phyloP scores from a whole-genome alignment of 2,113 vertebrate species.

The Ranitomeya variabilis region DNA sequence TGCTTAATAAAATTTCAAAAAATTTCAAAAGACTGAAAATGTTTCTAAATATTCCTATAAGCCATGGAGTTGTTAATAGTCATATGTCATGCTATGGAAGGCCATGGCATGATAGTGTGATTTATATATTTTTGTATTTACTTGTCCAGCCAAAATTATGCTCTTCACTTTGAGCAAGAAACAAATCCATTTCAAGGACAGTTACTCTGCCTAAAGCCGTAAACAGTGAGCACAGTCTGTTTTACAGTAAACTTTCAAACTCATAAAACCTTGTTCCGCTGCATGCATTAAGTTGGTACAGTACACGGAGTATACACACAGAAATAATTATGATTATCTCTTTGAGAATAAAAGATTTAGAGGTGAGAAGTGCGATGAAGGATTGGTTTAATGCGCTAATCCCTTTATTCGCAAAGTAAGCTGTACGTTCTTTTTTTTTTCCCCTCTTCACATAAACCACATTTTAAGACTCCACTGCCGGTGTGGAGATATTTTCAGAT shows the following conservation, averaged over 20 bases:
- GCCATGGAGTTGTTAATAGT: not conserved
- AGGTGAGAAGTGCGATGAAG: conserved; percentile 23
- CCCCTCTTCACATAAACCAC: not conserved
- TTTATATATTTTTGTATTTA: not conserved
- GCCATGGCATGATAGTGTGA: not conserved
- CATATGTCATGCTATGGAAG: not conserved
- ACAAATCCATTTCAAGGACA: not conserved
- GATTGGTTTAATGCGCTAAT: conserved; percentile 23
- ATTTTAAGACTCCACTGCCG: conserved; percentile 11
- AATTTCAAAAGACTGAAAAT: not conserved
- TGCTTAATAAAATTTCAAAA: not conserved
- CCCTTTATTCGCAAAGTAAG: conserved; percentile 24
- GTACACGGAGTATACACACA: conserved; percentile 2
- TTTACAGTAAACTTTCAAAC: not conserved
- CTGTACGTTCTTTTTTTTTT: not conserved
- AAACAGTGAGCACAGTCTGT: not conserved
- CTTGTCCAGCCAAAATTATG: not conserved
- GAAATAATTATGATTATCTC: conserved; percentile 30
- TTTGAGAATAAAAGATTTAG: conserved; percentile 21
- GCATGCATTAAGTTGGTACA: not conserved
- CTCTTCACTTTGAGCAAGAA: not conserved
- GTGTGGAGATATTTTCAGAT: conserved; percentile 30
- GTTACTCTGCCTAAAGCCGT: not conserved
- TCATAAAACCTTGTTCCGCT: conserved; percentile 8
- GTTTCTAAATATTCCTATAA: not conserved